Conservation (phyloP, 2,113 vertebrate species). For the Syrrhaptes paradoxus region DNA sequence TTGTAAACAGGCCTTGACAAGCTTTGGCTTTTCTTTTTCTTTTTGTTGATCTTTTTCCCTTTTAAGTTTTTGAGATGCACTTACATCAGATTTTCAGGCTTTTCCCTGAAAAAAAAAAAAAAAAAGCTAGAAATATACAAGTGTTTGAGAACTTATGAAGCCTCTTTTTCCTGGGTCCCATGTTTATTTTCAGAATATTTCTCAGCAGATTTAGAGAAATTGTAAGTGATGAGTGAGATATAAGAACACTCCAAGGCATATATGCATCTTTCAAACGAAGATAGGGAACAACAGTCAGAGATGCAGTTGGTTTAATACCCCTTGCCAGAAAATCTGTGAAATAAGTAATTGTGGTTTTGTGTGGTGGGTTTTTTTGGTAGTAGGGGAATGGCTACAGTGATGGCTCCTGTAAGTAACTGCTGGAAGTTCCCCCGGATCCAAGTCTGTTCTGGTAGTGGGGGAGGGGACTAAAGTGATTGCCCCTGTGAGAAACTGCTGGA, state of each 20-base stretch:
- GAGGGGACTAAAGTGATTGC: no score
- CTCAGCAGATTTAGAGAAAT: neutral
- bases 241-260: neutral
- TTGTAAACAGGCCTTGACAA: neutral
- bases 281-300: neutral
- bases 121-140: neutral
- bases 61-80: neutral
- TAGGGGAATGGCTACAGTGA: no score
- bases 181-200: neutral
- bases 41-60: neutral
- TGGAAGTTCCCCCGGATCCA: no score
- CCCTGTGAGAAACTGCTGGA: no score
- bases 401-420: no score
- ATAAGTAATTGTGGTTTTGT: neutral
- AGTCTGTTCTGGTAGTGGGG: no score
- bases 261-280: neutral
- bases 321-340: neutral
- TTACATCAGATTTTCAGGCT: neutral
- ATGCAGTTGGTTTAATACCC: neutral
- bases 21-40: neutral
- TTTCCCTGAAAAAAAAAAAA: neutral
- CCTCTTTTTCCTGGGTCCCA: neutral
- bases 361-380: no score
- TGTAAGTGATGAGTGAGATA: neutral
- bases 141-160: neutral